Evolutionary conservation across 1,140 invertebrate genomes (phyloP), one percentile per base, ranked within the genome.

Genomic region (Anagrus nilaparvatae): DNA sequence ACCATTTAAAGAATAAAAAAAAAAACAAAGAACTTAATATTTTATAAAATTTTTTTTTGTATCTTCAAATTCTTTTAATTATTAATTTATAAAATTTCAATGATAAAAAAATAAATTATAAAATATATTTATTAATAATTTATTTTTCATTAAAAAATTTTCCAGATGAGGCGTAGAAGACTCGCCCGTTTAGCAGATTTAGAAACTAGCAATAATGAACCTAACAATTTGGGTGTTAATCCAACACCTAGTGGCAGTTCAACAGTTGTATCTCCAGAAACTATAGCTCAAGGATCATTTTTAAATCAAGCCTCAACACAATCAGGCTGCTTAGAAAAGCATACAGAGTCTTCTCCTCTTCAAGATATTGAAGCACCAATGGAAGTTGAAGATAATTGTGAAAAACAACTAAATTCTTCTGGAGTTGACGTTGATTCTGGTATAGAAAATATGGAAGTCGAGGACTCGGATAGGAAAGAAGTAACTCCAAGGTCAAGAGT

Each of bases 371-470:
- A 71, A 46, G 54, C 63, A 44, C 50, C 65, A 35, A 77, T 75
- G 77, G 77, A 75, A 57, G 71, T 76, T 10, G 75, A 76, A 50
- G 73, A 77, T 40, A 65, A 49, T 23, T 66, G 61, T 44, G 55
- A 65, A 21, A 70, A 71, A 49, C 68, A 75, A 44, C 59, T 58
- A 40, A 69, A 65, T 46, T 70, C 54, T 36, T 62, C 55, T 20
- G 67, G 65, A 40, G 69, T 76, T 24, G 79, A 82, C 62, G 77
- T 81, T 27, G 81, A 83, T 64, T 82, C 79, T 29, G 79, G 79
- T 9, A 79, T 83, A 55, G 81, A 82, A 59, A 82, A 77, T 55
- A 84, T 82, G 79, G 80, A 82, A 61, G 79, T 83, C 4, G 76
- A 79, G 17, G 69, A 73, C 40, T 57, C 55, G 4, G 61, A 69